Evolutionary conservation across 2,113 vertebrate species (phyloP).

Genomic region (Antennarius striatus): DNA sequence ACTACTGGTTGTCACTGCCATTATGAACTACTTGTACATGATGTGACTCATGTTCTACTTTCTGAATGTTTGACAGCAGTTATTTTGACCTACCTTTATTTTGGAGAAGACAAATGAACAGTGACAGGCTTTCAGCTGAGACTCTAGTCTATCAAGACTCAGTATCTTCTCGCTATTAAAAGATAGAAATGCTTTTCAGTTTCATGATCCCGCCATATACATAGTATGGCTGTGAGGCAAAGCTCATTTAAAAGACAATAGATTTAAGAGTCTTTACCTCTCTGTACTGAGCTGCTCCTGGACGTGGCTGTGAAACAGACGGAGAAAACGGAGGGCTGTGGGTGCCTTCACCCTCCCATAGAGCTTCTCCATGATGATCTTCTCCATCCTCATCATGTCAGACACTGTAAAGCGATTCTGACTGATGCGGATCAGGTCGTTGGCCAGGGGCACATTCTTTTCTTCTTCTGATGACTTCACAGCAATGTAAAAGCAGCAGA

Average conservation of each 20-base stretch:
- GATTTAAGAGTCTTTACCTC: constrained; percentile 77
- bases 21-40: not conserved
- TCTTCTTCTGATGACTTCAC: constrained; percentile 91
- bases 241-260: not conserved
- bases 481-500: constrained; percentile 95
- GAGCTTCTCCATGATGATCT: constrained; percentile 94
- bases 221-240: constrained; percentile 30
- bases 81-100: constrained; percentile 84
- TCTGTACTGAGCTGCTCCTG: constrained; percentile 83
- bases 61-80: no score
- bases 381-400: constrained; percentile 98
- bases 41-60: no score
- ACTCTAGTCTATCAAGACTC: constrained; percentile 91
- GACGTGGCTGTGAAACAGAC: constrained; percentile 85
- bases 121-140: constrained; percentile 94
- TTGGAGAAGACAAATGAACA: constrained; percentile 93
- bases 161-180: constrained; percentile 81
- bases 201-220: constrained; percentile 26
- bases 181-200: constrained; percentile 52
- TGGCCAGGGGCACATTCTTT: constrained; percentile 89
- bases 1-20: not conserved
- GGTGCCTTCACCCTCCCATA: constrained; percentile 90
- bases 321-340: constrained; percentile 89
- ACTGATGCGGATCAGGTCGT: constrained; percentile 92
- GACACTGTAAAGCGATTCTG: constrained; percentile 94